Percentiles rank a stretch among this genome's conserved stretches.
These are phyloP conservation scores for Arrhamphus sclerolepis DNA, from an alignment of 2,797 vertebrate genomes.

Conservation along the genomic window DNA sequence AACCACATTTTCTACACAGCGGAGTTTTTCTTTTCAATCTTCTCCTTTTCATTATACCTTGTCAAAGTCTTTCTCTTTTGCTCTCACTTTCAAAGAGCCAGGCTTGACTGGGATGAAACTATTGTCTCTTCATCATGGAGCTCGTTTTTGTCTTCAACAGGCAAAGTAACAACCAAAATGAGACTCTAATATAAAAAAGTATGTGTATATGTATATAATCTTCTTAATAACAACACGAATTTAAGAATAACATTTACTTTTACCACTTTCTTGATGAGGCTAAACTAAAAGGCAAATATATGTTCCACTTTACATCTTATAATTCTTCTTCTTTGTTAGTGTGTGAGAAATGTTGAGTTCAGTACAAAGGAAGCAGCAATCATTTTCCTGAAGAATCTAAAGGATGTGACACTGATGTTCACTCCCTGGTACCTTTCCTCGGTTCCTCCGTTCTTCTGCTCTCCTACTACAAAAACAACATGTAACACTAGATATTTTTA, in stretches of 20 bases:
- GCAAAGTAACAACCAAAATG: neutral
- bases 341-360: no score
- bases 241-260: neutral
- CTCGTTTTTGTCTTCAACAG: conserved; percentile 11
- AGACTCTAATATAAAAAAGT: neutral
- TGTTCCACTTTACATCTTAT: no score
- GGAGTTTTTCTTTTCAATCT: conserved; percentile 40
- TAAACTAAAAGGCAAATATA: no score
- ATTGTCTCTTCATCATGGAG: conserved; percentile 8
- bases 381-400: no score
- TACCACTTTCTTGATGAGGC: neutral
- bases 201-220: neutral
- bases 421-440: no score
- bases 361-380: no score
- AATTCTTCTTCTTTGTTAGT: no score
- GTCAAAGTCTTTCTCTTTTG: conserved; percentile 24
- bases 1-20: conserved; percentile 27
- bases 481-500: no score
- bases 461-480: no score
- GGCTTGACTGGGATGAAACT: conserved; percentile 14
- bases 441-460: no score
- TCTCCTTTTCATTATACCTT: conserved; percentile 34
- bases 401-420: no score
- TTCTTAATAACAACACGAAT: neutral
- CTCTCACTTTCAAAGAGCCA: conserved; percentile 24